Conservation (phyloP, 1,140 invertebrate genomes). For the Trichonephila clavipes region DNA sequence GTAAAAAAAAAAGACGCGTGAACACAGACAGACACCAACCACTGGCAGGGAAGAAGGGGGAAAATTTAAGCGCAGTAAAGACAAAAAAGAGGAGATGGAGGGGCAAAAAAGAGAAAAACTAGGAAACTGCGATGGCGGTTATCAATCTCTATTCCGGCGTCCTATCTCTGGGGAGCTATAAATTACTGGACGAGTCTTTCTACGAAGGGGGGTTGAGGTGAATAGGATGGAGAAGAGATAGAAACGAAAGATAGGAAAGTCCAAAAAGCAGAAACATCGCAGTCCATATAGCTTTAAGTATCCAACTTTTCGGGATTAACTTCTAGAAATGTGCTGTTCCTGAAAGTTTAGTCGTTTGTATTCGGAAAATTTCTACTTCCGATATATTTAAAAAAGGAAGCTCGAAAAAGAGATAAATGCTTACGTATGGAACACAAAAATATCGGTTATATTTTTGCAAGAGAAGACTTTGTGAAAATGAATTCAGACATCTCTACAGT, state of each 20-base stretch:
- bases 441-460: too few relatives aligned
- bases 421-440: too few relatives aligned
- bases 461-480: too few relatives aligned
- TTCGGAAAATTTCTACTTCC: not conserved
- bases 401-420: too few relatives aligned
- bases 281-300: slow-evolving; percentile 45
- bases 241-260: slow-evolving; percentile 59
- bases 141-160: slow-evolving; percentile 76
- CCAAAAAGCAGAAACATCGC: slow-evolving; percentile 51
- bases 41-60: slow-evolving; percentile 38
- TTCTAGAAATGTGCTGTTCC: slow-evolving; percentile 45
- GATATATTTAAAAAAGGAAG: too few relatives aligned
- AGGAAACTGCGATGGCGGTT: slow-evolving; percentile 72
- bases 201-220: slow-evolving; percentile 22
- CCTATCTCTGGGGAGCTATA: slow-evolving; percentile 76
- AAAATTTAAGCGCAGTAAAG: slow-evolving; percentile 61
- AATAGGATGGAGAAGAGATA: slow-evolving; percentile 51
- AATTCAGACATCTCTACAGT: too few relatives aligned
- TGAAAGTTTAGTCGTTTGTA: not conserved
- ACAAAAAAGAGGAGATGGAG: slow-evolving; percentile 53
- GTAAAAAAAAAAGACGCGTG: not conserved
- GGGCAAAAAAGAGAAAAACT: slow-evolving; percentile 53
- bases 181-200: slow-evolving; percentile 72
- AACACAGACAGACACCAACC: slow-evolving; percentile 32
- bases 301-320: slow-evolving; percentile 59